These are phyloP conservation scores for Rhodinocichla rosea DNA, from an alignment of 2,113 vertebrate genomes.

Conservation along the genomic window DNA sequence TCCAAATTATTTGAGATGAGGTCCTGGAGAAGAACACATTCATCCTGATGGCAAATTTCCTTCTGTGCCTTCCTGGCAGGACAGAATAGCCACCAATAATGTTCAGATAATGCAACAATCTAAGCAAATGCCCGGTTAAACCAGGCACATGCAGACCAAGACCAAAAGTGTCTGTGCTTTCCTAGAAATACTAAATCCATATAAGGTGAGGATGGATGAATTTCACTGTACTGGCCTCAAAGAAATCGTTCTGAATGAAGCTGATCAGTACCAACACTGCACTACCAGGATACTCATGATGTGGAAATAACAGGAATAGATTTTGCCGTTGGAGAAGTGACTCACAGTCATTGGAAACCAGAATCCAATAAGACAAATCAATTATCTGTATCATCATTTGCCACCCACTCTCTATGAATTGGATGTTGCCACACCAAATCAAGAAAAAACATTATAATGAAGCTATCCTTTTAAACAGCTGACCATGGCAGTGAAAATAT, in stretches of 20 bases:
- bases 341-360: background rate
- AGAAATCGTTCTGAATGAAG: background rate
- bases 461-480: background rate
- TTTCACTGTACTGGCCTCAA: background rate
- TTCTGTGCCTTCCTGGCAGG: background rate
- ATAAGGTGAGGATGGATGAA: background rate
- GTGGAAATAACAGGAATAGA: background rate
- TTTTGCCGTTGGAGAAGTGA: background rate
- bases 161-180: background rate
- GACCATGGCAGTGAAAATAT: background rate
- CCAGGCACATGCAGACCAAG: background rate
- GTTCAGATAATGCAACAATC: background rate
- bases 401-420: background rate
- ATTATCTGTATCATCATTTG: background rate
- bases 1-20: background rate
- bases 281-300: background rate
- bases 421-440: background rate
- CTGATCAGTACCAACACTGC: background rate
- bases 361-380: constrained; percentile 27
- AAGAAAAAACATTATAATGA: background rate
- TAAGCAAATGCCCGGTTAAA: background rate
- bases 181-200: background rate
- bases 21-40: background rate
- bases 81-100: background rate
- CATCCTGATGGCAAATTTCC: background rate